These are phyloP conservation scores for Beris morrisii DNA, from an alignment of 2,888 invertebrate genomes.

Conservation along the genomic window DNA sequence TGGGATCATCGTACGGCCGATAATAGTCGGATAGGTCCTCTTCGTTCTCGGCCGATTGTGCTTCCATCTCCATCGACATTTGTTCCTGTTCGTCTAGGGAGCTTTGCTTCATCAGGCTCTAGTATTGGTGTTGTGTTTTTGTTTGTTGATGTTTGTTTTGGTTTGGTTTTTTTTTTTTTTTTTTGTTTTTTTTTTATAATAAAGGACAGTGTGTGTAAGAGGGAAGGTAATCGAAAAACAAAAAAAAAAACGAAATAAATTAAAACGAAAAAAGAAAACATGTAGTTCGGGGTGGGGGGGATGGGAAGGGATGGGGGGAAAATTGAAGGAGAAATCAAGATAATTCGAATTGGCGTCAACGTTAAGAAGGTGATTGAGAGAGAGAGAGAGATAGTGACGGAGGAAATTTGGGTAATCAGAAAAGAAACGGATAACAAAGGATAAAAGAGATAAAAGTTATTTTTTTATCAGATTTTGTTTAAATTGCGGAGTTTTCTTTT, in stretches of 20 bases:
- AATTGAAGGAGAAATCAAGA: background rate
- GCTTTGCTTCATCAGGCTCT: constrained; percentile 88
- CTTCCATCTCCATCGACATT: constrained; percentile 72
- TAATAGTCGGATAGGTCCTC: constrained; percentile 57
- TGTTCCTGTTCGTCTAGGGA: constrained; percentile 81
- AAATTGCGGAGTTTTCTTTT: no score
- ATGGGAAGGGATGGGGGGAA: background rate
- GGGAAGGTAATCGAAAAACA: background rate
- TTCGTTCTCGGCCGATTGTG: constrained; percentile 64
- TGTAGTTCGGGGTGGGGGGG: background rate
- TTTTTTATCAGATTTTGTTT: no score
- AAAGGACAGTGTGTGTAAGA: constrained; percentile 5
- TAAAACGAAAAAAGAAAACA: background rate
- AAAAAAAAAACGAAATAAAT: background rate
- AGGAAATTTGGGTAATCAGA: background rate
- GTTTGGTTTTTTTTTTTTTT: constrained; percentile 29
- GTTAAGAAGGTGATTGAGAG: background rate
- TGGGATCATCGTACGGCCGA: constrained; percentile 55
- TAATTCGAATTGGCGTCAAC: background rate
- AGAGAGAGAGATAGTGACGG: background rate
- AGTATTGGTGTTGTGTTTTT: constrained; percentile 13
- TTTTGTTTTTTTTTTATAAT: constrained; percentile 22
- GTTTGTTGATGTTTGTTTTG: constrained; percentile 15
- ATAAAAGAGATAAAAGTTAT: no score
- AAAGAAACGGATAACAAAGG: background rate